Evolutionary conservation across 2,113 vertebrate species (phyloP).

Genomic region (Mustelus asterias): DNA sequence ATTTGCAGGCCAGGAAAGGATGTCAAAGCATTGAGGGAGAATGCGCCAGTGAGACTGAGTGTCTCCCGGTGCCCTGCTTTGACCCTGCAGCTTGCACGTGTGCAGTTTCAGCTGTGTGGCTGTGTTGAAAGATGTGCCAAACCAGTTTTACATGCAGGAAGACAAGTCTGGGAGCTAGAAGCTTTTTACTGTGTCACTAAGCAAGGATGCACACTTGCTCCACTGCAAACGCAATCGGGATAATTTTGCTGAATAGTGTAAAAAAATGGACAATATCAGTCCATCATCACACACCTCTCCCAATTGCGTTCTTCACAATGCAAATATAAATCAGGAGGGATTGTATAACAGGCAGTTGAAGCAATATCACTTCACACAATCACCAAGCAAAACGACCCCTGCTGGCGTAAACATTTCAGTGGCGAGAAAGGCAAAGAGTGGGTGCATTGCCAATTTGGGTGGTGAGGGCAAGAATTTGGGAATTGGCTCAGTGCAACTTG

Average conservation of each 20-base stretch:
- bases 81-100: constrained; percentile 22
- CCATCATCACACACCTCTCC: not conserved
- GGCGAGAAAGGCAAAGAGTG: not conserved
- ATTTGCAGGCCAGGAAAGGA: not conserved
- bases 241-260: too few relatives aligned
- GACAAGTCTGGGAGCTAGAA: not conserved
- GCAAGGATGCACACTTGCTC: not conserved
- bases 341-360: not conserved
- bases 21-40: not conserved
- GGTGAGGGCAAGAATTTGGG: not conserved
- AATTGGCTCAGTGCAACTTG: not conserved
- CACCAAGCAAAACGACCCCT: not conserved
- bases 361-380: not conserved
- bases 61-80: not conserved
- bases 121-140: constrained; percentile 6
- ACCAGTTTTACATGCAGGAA: not conserved
- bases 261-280: too few relatives aligned
- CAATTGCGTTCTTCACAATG: not conserved
- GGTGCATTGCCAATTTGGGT: not conserved
- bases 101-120: not conserved
- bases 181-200: too few relatives aligned
- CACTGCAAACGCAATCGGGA: not conserved
- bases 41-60: constrained; percentile 27
- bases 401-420: not conserved
- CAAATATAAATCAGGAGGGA: not conserved